Evolutionary conservation across 2,797 vertebrate genomes (phyloP).

Genomic region (Myripristis murdjan): DNA sequence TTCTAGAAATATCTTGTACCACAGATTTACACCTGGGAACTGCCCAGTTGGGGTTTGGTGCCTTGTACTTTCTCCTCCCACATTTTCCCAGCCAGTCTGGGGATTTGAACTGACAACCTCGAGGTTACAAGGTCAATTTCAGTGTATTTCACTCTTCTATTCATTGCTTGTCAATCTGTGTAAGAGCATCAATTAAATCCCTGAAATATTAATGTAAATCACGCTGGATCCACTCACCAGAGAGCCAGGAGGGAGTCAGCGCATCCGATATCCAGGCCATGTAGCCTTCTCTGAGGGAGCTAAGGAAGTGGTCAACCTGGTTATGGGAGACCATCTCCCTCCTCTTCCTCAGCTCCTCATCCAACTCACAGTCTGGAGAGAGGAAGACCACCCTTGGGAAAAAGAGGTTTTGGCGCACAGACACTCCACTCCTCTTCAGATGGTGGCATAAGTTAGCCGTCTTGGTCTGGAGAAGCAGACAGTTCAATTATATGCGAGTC

Average conservation of each 20-base stretch:
- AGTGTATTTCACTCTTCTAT: not conserved
- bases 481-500: not conserved
- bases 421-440: constrained; percentile 78
- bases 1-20: too few relatives aligned
- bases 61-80: too few relatives aligned
- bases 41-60: too few relatives aligned
- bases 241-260: constrained; percentile 85
- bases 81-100: too few relatives aligned
- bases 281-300: constrained; percentile 81
- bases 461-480: constrained; percentile 76
- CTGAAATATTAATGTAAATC: not conserved
- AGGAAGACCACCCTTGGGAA: constrained; percentile 83
- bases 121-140: not conserved
- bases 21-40: too few relatives aligned
- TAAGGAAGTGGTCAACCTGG: constrained; percentile 78
- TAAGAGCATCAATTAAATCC: not conserved
- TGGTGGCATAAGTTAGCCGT: constrained; percentile 74
- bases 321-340: constrained; percentile 79
- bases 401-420: constrained; percentile 75
- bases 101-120: not conserved
- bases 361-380: constrained; percentile 80
- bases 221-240: constrained; percentile 70
- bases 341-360: constrained; percentile 77
- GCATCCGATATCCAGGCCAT: constrained; percentile 82
- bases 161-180: not conserved